Base-by-base conservation (phyloP, 2,888 invertebrate genomes). In the Chydorus sphaericus region DNA sequence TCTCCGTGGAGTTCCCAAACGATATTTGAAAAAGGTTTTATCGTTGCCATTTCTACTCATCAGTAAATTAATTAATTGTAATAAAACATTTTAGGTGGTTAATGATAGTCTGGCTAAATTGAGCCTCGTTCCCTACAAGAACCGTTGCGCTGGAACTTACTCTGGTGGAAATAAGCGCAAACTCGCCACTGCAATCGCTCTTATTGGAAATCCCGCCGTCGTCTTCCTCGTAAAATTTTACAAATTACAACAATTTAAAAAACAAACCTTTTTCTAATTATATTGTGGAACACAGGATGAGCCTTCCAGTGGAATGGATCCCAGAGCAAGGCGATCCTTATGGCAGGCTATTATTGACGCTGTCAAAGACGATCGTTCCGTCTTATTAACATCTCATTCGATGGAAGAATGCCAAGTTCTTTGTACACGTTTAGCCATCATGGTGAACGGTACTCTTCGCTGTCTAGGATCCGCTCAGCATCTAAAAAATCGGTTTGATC, bases 101-200 rank as follows among this genome's bases (percentile, higher is more conserved):
- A 70, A 73, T 7, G 74, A 76, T 60, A 75, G 77, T 3, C 65
- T 85, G 18, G 70, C 72, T 37, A 73, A 75, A 67, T 76, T 88
- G 63, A 81, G 81, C 56, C 73, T 89, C 57, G 58, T 67, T 1
- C 72, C 73, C 51, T 79, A 80, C 68, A 67, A 70, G 1, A 65
- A 69, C 48, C 73, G 74, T 58, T 71, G 70, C 44, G 70, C 73
- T 59, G 76, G 75, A 48, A 74, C 75, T 33, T 73, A 80, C 37
- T 68, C 78, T 14, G 89, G 88, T 52, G 89, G 88, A 57, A 88
- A 86, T 71, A 80, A 77, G 66, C 69, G 89, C 58, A 88, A 88
- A 68, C 75, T 89, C 31, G 84, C 85, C 60, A 79, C 85, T 10
- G 87, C 87, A 30, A 74, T 88, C 60, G 85, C 88, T 3, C 76